Conservation (phyloP, 2,888 invertebrate genomes). For the Cantharis rufa region DNA sequence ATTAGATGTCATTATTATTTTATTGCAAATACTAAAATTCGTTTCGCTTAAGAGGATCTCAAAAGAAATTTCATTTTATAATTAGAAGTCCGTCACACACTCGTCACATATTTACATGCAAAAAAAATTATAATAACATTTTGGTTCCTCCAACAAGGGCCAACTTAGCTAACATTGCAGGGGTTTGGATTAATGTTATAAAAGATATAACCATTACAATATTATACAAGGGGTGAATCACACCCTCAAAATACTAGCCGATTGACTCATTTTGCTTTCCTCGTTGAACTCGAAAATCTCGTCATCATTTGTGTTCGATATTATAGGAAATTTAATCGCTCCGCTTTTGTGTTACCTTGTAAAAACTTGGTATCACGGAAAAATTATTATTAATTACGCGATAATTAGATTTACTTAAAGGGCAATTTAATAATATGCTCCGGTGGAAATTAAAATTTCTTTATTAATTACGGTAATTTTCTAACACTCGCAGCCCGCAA, state of each 20-base stretch:
- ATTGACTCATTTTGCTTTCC: conserved; percentile 31
- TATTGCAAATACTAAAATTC: neutral
- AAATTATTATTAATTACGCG: neutral
- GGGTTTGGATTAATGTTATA: conserved; percentile 20
- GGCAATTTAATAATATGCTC: neutral
- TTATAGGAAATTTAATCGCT: neutral
- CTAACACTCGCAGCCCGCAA: neutral
- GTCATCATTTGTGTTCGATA: conserved; percentile 13
- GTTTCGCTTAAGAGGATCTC: neutral
- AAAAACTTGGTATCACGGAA: neutral
- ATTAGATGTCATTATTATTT: neutral
- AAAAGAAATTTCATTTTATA: neutral
- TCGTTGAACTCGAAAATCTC: neutral
- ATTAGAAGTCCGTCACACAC: neutral
- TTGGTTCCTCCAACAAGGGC: neutral
- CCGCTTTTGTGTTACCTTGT: neutral
- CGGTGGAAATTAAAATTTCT: neutral
- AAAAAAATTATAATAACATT: neutral
- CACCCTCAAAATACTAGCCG: conserved; percentile 23
- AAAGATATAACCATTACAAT: conserved; percentile 22
- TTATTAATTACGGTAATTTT: neutral
- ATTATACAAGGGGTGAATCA: conserved; percentile 26
- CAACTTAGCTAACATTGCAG: neutral
- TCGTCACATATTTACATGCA: neutral
- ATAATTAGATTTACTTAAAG: neutral